Evolutionary conservation across 2,888 invertebrate species (phyloP).

Genomic region (Cyclophora albipunctata): DNA sequence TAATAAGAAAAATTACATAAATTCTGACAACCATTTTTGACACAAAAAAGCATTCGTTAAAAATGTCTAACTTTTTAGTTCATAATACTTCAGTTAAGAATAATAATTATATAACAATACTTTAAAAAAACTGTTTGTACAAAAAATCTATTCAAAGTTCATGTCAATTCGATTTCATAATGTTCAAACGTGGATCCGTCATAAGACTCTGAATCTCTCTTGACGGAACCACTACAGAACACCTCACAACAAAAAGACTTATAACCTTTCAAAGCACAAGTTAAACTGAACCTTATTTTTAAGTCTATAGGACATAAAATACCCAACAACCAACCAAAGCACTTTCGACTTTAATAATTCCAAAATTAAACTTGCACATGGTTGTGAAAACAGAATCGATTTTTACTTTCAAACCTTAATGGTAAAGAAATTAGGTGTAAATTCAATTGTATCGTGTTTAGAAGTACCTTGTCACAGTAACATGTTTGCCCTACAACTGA

Average conservation of each 20-base stretch:
- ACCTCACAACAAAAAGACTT: slow-evolving; percentile 22
- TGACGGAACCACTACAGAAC: slow-evolving; percentile 36
- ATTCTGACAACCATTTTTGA: no score
- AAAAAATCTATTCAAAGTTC: slow-evolving; percentile 33
- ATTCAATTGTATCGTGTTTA: slow-evolving; percentile 7
- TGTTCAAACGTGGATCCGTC: slow-evolving; percentile 55
- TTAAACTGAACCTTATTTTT: slow-evolving; percentile 20
- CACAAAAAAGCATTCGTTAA: no score
- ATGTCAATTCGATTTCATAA: slow-evolving; percentile 68
- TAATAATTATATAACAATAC: no score
- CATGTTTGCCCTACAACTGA: slow-evolving; percentile 65
- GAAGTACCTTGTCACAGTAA: slow-evolving; percentile 31
- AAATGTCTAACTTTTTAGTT: no score
- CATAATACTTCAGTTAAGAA: no score
- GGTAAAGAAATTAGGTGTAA: not conserved
- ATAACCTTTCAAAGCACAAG: slow-evolving; percentile 14
- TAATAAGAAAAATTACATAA: no score
- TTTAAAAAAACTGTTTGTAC: slow-evolving; percentile 13
- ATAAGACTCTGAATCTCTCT: slow-evolving; percentile 70
- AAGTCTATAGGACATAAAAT: slow-evolving; percentile 19
- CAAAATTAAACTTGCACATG: slow-evolving; percentile 26
- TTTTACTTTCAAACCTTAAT: slow-evolving; percentile 11
- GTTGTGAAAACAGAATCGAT: slow-evolving; percentile 25
- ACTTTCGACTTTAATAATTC: slow-evolving; percentile 47
- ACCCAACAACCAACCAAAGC: slow-evolving; percentile 12